Conservation (phyloP, 2,888 invertebrate species). For the Tubulanus polymorphus region DNA sequence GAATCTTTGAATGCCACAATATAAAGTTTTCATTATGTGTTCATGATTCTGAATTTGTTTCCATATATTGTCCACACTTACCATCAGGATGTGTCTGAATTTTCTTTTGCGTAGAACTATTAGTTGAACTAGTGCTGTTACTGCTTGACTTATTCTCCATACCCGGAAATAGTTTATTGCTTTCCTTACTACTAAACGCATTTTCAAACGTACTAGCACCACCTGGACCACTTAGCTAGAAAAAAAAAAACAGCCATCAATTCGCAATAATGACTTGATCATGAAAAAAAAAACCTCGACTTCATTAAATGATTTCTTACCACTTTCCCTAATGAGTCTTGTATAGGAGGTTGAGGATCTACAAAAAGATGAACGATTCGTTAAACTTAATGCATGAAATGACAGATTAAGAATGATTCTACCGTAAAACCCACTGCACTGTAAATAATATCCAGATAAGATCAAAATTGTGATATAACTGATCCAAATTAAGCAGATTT, state of each 20-base stretch:
- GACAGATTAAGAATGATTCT: background rate
- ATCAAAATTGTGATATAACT: background rate
- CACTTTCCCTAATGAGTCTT: constrained; percentile 13
- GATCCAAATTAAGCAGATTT: too few relatives aligned
- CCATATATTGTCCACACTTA: constrained; percentile 53
- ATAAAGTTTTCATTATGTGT: too few relatives aligned
- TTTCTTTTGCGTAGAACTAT: too few relatives aligned
- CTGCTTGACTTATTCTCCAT: constrained; percentile 36
- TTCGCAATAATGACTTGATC: too few relatives aligned
- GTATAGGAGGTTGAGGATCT: constrained; percentile 15
- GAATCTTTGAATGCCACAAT: too few relatives aligned
- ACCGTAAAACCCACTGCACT: background rate
- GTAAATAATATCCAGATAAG: background rate
- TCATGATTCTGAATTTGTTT: too few relatives aligned
- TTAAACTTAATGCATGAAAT: too few relatives aligned
- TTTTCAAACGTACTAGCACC: constrained; percentile 35
- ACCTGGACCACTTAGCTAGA: constrained; percentile 32
- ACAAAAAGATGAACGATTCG: background rate
- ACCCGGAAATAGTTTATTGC: too few relatives aligned
- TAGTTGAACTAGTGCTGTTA: too few relatives aligned
- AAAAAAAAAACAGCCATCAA: constrained; percentile 9
- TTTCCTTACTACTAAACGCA: constrained; percentile 39
- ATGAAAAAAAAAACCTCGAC: too few relatives aligned
- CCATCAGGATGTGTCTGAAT: constrained; percentile 95
- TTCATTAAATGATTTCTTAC: too few relatives aligned